These are phyloP conservation scores for Telmatochromis brachygnathus DNA, from an alignment of 2,113 vertebrate species.

Conservation along the genomic window DNA sequence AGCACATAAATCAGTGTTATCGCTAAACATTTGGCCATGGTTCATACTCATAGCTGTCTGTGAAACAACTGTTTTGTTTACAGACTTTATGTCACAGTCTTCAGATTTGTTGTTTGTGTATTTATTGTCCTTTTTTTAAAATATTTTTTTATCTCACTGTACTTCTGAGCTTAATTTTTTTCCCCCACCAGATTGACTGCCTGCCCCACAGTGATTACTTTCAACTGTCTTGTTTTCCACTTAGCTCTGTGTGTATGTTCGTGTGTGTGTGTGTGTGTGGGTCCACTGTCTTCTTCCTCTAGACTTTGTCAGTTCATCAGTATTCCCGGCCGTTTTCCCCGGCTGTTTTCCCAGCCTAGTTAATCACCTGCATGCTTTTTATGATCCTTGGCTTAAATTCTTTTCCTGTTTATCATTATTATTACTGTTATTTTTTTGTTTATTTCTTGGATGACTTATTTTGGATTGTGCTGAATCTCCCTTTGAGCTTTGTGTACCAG, in stretches of 20 bases:
- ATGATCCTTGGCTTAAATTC: not conserved
- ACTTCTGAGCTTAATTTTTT: not conserved
- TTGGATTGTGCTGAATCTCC: not conserved
- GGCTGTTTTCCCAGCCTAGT: not conserved
- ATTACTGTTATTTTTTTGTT: not conserved
- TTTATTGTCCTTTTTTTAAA: not conserved
- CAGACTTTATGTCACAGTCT: not conserved
- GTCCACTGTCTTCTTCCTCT: not conserved
- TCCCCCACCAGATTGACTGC: rapidly evolving
- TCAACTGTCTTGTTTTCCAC: not conserved
- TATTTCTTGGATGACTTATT: not conserved
- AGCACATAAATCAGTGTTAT: not conserved
- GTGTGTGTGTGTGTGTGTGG: rapidly evolving
- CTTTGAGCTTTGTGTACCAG: not conserved
- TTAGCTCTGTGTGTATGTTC: not conserved
- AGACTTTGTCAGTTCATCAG: not conserved
- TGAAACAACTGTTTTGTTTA: not conserved
- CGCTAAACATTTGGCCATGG: not conserved
- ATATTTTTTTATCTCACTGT: not conserved
- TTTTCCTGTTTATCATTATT: not conserved
- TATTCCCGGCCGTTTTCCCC: not conserved
- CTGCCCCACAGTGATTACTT: not conserved
- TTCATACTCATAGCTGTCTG: not conserved
- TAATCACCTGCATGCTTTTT: not conserved
- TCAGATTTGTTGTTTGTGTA: not conserved